phyloP scores from a whole-genome alignment of 1,140 invertebrate species.

The Drosophila sproati region DNA sequence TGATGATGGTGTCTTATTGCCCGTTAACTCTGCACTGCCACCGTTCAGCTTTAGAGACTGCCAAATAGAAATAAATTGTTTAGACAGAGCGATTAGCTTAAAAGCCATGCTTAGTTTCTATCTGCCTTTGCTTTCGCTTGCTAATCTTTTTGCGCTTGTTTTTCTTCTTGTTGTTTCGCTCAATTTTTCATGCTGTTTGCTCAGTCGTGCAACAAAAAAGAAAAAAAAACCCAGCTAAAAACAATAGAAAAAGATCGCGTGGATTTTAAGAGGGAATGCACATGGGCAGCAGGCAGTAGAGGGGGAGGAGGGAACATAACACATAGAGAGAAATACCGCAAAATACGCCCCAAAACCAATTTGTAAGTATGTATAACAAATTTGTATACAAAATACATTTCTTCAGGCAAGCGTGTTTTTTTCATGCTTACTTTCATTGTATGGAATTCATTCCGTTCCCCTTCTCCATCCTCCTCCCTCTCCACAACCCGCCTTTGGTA shows the following conservation, averaged over 20 bases:
- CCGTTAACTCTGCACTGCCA: conserved; percentile 39
- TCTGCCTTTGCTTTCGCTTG: conserved; percentile 30
- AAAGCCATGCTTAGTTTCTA: conserved; percentile 9
- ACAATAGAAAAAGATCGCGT: conserved; percentile 26
- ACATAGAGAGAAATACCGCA: not conserved
- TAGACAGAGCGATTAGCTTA: conserved; percentile 47
- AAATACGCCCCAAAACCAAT: not conserved
- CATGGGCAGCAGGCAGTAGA: not conserved
- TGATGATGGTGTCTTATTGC: conserved; percentile 30
- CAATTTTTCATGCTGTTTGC: conserved; percentile 54
- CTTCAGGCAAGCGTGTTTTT: not conserved
- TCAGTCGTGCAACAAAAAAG: conserved; percentile 63
- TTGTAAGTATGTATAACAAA: not conserved
- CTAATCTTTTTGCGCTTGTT: conserved; percentile 42
- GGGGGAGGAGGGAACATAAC: not conserved
- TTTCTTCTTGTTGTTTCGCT: conserved; percentile 63
- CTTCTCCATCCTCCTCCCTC: not conserved
- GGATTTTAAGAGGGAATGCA: not conserved
- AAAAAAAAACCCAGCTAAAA: not conserved
- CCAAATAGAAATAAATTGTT: conserved; percentile 53
- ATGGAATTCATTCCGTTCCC: not conserved
- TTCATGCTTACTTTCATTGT: not conserved
- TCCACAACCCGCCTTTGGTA: not conserved
- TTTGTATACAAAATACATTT: not conserved
- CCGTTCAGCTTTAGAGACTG: conserved; percentile 83